Percentiles rank a stretch among this genome's conserved stretches.
These are phyloP conservation scores for Tympanoctomys barrerae DNA, from an alignment of 2,797 vertebrate species.

Conservation along the genomic window DNA sequence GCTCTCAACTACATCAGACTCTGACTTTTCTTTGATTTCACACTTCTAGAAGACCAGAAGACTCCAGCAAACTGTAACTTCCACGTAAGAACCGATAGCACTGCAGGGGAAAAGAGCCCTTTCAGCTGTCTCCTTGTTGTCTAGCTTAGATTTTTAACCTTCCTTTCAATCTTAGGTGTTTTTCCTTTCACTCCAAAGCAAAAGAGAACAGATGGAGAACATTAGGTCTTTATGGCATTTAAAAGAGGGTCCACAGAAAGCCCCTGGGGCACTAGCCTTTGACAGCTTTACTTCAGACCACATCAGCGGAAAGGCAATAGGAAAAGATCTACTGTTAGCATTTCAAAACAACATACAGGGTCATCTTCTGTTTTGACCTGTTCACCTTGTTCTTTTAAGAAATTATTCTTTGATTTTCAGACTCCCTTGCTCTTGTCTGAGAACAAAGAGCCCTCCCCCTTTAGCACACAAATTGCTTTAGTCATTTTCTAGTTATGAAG, in stretches of 20 bases:
- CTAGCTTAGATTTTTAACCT: constrained; percentile 83
- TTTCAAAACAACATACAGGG: constrained; percentile 78
- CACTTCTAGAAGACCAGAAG: constrained; percentile 75
- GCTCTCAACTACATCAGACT: constrained; percentile 74
- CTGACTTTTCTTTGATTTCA: constrained; percentile 75
- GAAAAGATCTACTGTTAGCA: constrained; percentile 68
- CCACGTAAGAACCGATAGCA: constrained; percentile 70
- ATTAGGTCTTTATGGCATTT: constrained; percentile 65
- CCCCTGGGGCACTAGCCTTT: constrained; percentile 41
- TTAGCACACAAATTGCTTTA: constrained; percentile 70
- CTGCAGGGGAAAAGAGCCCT: constrained; percentile 73
- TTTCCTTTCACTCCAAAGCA: constrained; percentile 65
- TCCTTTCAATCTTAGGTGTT: constrained; percentile 73
- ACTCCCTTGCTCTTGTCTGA: constrained; percentile 59
- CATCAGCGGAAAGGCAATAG: constrained; percentile 38
- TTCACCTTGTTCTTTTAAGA: constrained; percentile 76
- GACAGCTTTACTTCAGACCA: constrained; percentile 66
- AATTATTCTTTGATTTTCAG: constrained; percentile 79
- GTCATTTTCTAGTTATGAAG: constrained; percentile 74
- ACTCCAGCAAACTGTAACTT: constrained; percentile 73
- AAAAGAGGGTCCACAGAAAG: constrained; percentile 65
- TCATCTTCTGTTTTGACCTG: constrained; percentile 75
- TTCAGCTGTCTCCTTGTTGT: constrained; percentile 78
- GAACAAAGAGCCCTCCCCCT: constrained; percentile 50
- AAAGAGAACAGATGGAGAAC: constrained; percentile 56